Base-by-base conservation (phyloP, 2,888 invertebrate genomes). In the Sussaba pulchella region DNA sequence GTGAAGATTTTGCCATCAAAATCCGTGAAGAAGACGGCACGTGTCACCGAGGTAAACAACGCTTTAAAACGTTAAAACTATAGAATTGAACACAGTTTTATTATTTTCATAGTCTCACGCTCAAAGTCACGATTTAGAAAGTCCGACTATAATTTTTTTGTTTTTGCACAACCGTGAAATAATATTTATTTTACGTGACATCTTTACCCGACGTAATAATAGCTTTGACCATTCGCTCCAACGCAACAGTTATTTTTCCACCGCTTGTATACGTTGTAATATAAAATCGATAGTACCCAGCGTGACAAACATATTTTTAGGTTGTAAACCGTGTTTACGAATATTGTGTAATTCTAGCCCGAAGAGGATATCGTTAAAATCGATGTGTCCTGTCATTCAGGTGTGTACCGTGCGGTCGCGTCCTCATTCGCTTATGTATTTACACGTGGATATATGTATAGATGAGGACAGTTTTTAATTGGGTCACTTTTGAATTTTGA, bases 351-450 rank as follows among this genome's bases (percentile, higher is more conserved):
- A 12, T 21, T n/a, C 0, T 0, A 50, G n/a, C n/a, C 19, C 12
- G 12, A 10, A n/a, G 8, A 2, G 19, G 12, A 24, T 52, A 52
- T 47, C 8, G 45, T 59, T 45, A n/a, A 24, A 24, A n/a, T n/a
- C 14, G n/a, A 19, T 77, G 54, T 54, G 36, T 39, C 39, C 19
- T 43, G 57, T 59, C 41, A 31, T 24, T 63, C 45, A 43, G 41
- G 21, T 70, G 52, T 43, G 57, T 24, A 39, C 43, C 36, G n/a
- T n/a, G n/a, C 63, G 54, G 43, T 41, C 21, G 17, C 19, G 45
- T 43, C 45, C 52, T 45, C 50, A 39, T 36, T 54, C 12, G 26
- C 41, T 10, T 52, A 39, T 66, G 61, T 59, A 64, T n/a, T 61
- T 75, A 50, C 66, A 21, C 47, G 50, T n/a, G 50, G 54, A 31